These are phyloP conservation scores for Peromyscus eremicus DNA, from an alignment of 2,797 vertebrate species.

Conservation along the genomic window DNA sequence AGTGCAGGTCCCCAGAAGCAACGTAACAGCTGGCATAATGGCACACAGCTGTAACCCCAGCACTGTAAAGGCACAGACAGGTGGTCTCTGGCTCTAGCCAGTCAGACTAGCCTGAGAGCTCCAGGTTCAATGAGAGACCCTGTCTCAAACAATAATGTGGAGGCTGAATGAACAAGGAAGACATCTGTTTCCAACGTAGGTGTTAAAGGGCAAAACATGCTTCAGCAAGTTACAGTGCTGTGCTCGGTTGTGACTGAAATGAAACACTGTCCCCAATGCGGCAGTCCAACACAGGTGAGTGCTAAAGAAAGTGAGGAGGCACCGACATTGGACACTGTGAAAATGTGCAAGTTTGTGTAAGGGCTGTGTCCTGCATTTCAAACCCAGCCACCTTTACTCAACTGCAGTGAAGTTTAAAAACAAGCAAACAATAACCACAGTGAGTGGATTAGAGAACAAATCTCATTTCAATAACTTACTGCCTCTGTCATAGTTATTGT, in stretches of 20 bases:
- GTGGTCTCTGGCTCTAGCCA: neutral
- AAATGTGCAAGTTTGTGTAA: conserved; percentile 14
- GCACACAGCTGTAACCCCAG: neutral
- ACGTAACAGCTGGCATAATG: neutral
- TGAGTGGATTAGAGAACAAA: neutral
- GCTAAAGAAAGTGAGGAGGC: neutral
- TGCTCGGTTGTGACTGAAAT: conserved; percentile 29
- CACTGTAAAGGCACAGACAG: neutral
- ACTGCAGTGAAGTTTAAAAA: neutral
- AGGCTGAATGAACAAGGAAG: neutral
- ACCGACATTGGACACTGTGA: neutral
- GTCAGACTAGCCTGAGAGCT: neutral
- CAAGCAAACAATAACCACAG: neutral
- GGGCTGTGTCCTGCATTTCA: conserved; percentile 14
- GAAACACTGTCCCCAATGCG: neutral
- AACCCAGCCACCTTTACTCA: neutral
- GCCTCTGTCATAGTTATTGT: no score
- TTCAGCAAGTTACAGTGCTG: conserved; percentile 45
- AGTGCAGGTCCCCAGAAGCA: neutral
- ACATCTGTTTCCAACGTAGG: conserved; percentile 28
- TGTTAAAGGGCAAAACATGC: conserved; percentile 37
- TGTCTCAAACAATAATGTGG: neutral
- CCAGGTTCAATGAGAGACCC: neutral
- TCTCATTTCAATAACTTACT: neutral
- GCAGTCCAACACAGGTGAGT: neutral